Percentiles rank a stretch among this genome's conserved stretches.
Evolutionary conservation across 2,113 vertebrate genomes (phyloP).

Genomic region (Carollia perspicillata): DNA sequence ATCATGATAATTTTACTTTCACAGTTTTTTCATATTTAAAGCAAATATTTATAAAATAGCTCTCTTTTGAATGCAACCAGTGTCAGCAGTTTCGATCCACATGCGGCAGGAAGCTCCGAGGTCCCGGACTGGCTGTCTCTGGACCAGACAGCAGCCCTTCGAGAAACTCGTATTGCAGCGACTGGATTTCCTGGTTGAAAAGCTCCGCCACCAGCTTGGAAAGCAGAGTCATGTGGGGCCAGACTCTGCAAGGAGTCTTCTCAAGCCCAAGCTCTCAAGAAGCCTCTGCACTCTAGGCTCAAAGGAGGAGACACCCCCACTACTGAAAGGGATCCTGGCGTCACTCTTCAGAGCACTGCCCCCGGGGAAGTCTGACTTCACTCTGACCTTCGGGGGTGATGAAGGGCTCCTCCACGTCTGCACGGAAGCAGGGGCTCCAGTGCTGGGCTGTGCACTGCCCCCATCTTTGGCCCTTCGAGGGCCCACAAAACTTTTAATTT

Average conservation of each 20-base stretch:
- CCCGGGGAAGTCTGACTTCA: background rate
- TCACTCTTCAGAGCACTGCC: background rate
- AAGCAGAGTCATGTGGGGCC: background rate
- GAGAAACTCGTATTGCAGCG: background rate
- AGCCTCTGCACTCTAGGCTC: background rate
- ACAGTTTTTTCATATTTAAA: slow-evolving; percentile 16
- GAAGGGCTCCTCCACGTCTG: background rate
- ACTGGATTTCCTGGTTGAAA: background rate
- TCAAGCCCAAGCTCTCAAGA: background rate
- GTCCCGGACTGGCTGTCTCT: background rate
- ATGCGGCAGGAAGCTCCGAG: background rate
- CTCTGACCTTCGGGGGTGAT: background rate
- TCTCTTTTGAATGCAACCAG: background rate
- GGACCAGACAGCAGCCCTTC: background rate
- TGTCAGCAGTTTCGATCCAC: background rate
- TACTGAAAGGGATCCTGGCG: background rate
- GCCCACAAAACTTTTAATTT: slow-evolving; percentile 3
- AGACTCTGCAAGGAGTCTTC: background rate
- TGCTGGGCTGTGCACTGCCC: background rate
- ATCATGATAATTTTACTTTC: slow-evolving; percentile 10
- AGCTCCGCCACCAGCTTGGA: background rate
- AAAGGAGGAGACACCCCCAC: background rate
- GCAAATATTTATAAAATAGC: slow-evolving; percentile 13
- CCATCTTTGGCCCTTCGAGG: background rate
- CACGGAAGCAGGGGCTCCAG: background rate